Base-by-base conservation (phyloP, 53 echinoderm and acorn worm genomes). In the Apostichopus leukothele region DNA sequence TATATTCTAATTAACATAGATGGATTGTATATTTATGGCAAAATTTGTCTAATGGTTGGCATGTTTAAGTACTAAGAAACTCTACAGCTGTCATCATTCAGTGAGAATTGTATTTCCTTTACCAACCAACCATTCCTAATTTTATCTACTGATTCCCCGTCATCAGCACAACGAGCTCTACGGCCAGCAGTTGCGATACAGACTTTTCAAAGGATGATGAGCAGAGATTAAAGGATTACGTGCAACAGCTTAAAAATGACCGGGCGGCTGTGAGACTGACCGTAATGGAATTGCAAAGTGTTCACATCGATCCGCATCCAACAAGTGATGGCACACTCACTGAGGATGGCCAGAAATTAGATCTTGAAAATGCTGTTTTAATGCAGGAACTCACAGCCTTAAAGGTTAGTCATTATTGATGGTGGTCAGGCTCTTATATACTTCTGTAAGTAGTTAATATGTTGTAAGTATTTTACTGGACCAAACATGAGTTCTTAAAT, bases 171-270 rank as follows among this genome's bases (percentile, higher is more conserved):
- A 99, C 94, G 53, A 96, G 96, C 85, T 96, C 99, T 25, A 96
- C 96, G 1, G 92, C 96, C 51, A 96, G 99, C 91, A 96, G 99
- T 90, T 96, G 96, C 60, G 96, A 96, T 88, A 96, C 95, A 0
- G 99, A 99, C 52, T 99, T 96, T 90, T 94, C 89, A 55, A 90
- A 94, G 52, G 99, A 99, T 73, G 99, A 99, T n/a, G 99, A 96
- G 89, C 96, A 93, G 92, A 63, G 99, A 26, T 86, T 99, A 9
- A 79, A 90, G 16, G 99, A 99, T 88, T 99, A 99, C 91, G 93
- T 96, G 76, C 96, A 96, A 90, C 99, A 99, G 89, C 93, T 99
- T 86, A 99, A 99, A 92, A 99, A 96, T 53, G 99, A 99, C 92
- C 74, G 96, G 51, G 92, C 99, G 4, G 99, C 99, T 0, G 99